Percentiles rank a stretch among this genome's conserved stretches.
Conservation (phyloP, 2,888 invertebrate genomes). For the Meghimatium bilineatum region DNA sequence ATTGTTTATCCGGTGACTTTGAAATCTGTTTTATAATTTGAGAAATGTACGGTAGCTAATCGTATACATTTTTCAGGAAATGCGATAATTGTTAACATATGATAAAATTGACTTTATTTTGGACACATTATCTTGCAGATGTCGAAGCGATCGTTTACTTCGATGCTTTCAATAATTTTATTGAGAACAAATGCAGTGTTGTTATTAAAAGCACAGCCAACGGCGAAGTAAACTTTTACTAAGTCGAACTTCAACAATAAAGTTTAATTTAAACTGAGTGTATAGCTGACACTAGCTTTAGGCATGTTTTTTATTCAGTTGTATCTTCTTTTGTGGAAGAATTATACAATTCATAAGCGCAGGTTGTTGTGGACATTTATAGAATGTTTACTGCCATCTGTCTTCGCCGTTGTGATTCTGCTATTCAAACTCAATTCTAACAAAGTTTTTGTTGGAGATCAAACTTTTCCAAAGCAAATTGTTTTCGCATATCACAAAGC, state of each 20-base stretch:
- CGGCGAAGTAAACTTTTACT: no score
- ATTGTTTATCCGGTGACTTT: no score
- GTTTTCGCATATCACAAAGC: neutral
- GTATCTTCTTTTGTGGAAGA: slow-evolving; percentile 39
- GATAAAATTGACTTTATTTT: neutral
- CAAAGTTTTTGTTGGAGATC: neutral
- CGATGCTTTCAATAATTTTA: neutral
- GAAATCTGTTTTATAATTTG: no score
- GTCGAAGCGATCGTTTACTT: neutral
- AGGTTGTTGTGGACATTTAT: slow-evolving; percentile 12
- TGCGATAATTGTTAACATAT: no score
- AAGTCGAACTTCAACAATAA: no score
- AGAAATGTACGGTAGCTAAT: no score
- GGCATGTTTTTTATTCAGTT: slow-evolving; percentile 32
- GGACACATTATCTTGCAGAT: neutral
- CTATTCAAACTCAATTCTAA: slow-evolving; percentile 8
- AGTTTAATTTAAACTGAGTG: no score
- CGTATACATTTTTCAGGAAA: no score
- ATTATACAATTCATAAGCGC: slow-evolving; percentile 31
- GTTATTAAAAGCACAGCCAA: no score
- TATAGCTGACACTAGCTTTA: neutral
- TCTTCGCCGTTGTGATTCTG: slow-evolving; percentile 33
- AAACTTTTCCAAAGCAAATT: neutral
- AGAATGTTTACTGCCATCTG: slow-evolving; percentile 35
- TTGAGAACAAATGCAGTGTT: no score